Evolutionary conservation across 92 coral and sea anemone genomes (phyloP).

Genomic region (Isaurus tuberculatus): DNA sequence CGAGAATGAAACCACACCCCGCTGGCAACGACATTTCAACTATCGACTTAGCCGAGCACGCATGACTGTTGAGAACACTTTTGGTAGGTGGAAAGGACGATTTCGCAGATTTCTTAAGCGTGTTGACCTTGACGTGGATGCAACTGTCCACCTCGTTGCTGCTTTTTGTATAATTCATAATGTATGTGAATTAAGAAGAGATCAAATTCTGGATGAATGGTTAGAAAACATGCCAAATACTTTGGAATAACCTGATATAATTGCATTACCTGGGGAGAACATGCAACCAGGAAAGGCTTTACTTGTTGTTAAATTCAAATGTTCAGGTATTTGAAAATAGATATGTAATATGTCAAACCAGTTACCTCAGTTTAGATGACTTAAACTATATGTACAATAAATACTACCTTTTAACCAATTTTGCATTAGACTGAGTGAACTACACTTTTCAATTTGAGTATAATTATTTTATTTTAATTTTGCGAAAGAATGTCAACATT

Average conservation of each 20-base stretch:
- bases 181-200: conserved; percentile 33
- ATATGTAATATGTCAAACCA: background rate
- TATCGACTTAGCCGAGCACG: conserved; percentile 49
- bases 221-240: background rate
- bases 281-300: background rate
- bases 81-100: conserved; percentile 65
- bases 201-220: conserved; percentile 46
- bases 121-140: conserved; percentile 50
- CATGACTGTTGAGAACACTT: conserved; percentile 67
- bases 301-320: conserved; percentile 1
- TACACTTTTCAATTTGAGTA: background rate
- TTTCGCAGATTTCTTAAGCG: conserved; percentile 55
- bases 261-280: background rate
- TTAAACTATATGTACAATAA: conserved; percentile 2
- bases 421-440: background rate
- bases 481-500: conserved; percentile 14
- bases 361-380: conserved; percentile 2
- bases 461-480: background rate
- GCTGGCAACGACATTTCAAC: conserved; percentile 54
- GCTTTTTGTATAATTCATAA: conserved; percentile 54
- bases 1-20: conserved; percentile 46
- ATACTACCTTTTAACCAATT: background rate
- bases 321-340: background rate
- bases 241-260: background rate
- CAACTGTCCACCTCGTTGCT: conserved; percentile 8